Percentiles rank a stretch among this genome's conserved stretches.
Conservation (phyloP, 2,797 vertebrate species). For the Gymnoscopelus braueri region DNA sequence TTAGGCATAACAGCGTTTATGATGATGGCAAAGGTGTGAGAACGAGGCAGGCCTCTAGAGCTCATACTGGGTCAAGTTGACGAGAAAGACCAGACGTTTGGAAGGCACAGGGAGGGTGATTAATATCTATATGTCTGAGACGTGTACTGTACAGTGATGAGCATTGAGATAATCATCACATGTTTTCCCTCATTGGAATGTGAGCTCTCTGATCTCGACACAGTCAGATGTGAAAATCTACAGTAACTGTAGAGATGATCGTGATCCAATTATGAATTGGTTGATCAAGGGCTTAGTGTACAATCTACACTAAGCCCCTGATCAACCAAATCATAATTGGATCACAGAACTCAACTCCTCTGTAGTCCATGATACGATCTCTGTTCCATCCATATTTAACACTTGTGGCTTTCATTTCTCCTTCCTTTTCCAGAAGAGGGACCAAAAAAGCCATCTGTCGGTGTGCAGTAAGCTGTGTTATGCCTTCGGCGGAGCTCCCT, state of each 20-base stretch:
- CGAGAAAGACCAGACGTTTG: neutral
- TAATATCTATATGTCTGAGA: neutral
- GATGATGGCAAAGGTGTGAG: neutral
- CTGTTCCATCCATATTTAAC: neutral
- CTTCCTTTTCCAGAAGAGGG: conserved; percentile 55
- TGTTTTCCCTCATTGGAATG: conserved; percentile 3
- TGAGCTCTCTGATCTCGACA: neutral
- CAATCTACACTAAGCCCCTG: neutral
- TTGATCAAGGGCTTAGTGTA: neutral
- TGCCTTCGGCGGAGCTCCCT: conserved; percentile 91
- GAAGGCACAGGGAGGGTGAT: neutral
- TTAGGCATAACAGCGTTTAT: neutral
- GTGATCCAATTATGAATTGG: neutral
- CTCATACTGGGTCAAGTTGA: neutral
- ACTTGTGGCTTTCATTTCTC: neutral
- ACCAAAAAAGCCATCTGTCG: conserved; percentile 77
- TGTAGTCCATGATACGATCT: neutral
- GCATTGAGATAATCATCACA: neutral
- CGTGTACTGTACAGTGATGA: neutral
- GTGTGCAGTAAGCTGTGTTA: conserved; percentile 91
- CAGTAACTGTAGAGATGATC: no score
- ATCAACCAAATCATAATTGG: neutral
- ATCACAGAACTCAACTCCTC: neutral
- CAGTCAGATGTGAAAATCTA: neutral
- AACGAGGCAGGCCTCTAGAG: neutral